Conservation (phyloP, 2,888 invertebrate genomes). For the Lithophane socia region DNA sequence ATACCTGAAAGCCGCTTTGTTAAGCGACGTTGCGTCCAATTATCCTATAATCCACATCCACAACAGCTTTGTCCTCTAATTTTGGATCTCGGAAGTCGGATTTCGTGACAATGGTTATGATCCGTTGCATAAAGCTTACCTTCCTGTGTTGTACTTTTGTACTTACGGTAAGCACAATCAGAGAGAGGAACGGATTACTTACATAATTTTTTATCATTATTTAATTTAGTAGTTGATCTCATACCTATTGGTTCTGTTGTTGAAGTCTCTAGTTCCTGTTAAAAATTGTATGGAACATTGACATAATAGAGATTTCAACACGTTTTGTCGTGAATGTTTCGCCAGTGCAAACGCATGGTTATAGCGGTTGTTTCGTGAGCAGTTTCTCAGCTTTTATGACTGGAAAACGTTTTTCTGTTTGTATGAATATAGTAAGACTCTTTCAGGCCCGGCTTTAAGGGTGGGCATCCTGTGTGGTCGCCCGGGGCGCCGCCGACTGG, state of each 20-base stretch:
- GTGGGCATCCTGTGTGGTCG: too few species aligned
- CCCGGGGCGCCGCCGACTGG: too few species aligned
- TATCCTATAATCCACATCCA: slow-evolving; percentile 78
- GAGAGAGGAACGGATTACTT: not conserved
- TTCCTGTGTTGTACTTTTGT: slow-evolving; percentile 16
- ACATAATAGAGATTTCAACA: too few species aligned
- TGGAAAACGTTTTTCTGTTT: not conserved
- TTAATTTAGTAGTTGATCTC: not conserved
- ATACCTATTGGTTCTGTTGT: not conserved
- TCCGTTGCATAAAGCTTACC: slow-evolving; percentile 45
- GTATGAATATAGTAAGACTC: not conserved
- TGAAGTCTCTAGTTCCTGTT: too few species aligned
- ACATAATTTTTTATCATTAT: not conserved
- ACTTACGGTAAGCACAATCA: not conserved
- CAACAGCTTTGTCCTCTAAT: slow-evolving; percentile 72
- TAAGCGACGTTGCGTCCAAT: slow-evolving; percentile 71
- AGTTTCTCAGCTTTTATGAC: not conserved
- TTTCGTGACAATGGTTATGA: slow-evolving; percentile 61
- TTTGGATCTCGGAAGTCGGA: slow-evolving; percentile 68
- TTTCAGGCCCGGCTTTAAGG: too few species aligned
- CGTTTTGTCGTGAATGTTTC: too few species aligned
- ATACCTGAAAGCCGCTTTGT: slow-evolving; percentile 73
- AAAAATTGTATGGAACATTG: too few species aligned
- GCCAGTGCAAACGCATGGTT: too few species aligned
- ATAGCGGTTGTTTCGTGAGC: not conserved